Evolutionary conservation across 2,113 vertebrate species (phyloP), one percentile per base, ranked within the genome.

Genomic region (Gasterosteus aculeatus): DNA sequence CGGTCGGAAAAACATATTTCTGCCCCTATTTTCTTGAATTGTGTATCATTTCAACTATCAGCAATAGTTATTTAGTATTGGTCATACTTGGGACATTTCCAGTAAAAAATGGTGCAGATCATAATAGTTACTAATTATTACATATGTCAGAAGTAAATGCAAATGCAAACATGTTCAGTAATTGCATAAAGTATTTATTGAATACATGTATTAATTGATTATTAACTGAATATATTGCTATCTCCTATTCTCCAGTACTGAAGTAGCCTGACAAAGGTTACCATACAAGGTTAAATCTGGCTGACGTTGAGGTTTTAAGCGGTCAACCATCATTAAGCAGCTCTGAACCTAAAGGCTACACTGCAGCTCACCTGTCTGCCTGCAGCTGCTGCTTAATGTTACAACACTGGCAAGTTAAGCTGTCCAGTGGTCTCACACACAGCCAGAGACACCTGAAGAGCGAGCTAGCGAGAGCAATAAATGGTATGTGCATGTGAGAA

Each of bases 291-390:
- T 71, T 88, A 74, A 82, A 77, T 84, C 57, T 67, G 54, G 6
- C 74, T 53, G 67, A 88, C 68, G 72, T 63, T 26, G 57, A 76
- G 56, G 47, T 80, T 78, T 35, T 44, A 38, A 75, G 35, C 81
- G 82, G 79, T 84, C 87, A 80, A 79, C 88, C 81, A 83, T 76
- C 51, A 53, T 89, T 86, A 86, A 31, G 80, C 75, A 68, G 78
- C 75, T 83, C 78, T 84, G 77, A 86, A 69, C 58, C 87, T 82
- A 82, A 82, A 87, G 82, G 85, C 58, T 84, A 83, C 81, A 87
- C 78, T 85, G 85, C 80, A 81, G 76, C 82, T 81, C 81, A 70
- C 77, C 78, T 74, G 79, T 83, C 65, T 56, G 62, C 73, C 78
- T 73, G 72, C 82, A 84, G 80, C 77, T 53, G 80, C 22, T 80